Conservation (phyloP, 2,797 vertebrate species). For the Microctenopoma stevenorrisi region DNA sequence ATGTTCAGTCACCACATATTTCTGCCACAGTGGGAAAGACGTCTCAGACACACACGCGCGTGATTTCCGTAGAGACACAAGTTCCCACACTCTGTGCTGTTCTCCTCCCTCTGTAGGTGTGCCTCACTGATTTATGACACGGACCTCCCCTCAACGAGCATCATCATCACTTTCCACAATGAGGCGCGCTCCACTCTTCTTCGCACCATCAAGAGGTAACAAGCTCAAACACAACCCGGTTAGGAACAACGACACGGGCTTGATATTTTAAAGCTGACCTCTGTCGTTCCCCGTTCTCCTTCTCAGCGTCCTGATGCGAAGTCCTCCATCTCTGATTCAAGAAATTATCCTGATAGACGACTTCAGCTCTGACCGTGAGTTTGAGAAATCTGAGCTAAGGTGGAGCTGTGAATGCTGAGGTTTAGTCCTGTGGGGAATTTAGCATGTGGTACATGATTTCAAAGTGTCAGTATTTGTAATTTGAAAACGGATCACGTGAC, state of each 20-base stretch:
- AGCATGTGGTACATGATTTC: no score
- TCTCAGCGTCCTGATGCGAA: slow-evolving; percentile 91
- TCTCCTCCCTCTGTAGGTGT: slow-evolving; percentile 81
- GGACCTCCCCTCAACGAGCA: slow-evolving; percentile 91
- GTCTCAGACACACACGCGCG: background rate
- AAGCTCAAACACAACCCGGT: background rate
- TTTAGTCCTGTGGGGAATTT: background rate
- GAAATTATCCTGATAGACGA: slow-evolving; percentile 98
- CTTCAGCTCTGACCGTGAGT: slow-evolving; percentile 97
- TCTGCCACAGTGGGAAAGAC: background rate
- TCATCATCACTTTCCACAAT: slow-evolving; percentile 98
- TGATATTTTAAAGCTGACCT: background rate
- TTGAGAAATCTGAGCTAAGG: background rate
- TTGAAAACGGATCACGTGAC: no score
- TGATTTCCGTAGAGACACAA: background rate
- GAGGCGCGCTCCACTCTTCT: slow-evolving; percentile 96
- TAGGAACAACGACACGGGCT: background rate
- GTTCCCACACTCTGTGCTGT: background rate
- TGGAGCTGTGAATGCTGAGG: no score
- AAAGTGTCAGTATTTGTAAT: no score
- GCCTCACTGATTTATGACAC: slow-evolving; percentile 88
- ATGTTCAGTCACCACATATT: background rate
- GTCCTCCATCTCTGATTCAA: slow-evolving; percentile 90
- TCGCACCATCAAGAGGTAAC: slow-evolving; percentile 94
- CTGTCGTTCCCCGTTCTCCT: background rate